phyloP scores from a whole-genome alignment of 23 tunicate genomes.

The Clavelina lepadiformis region DNA sequence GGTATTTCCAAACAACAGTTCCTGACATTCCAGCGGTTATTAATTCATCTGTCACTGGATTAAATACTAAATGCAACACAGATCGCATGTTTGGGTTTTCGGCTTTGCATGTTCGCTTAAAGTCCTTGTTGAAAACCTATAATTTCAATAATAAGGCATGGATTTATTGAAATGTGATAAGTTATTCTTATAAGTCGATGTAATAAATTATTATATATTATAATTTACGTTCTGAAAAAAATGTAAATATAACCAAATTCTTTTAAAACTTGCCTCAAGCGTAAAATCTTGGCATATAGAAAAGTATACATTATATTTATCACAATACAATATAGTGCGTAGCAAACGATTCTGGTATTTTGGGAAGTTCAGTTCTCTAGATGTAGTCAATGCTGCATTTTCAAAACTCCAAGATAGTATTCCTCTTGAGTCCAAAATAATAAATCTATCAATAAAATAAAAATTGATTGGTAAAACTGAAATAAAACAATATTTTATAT shows the following conservation, averaged over 20 bases:
- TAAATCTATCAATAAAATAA: slow-evolving; percentile 18
- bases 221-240: not conserved
- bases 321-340: slow-evolving; percentile 44
- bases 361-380: slow-evolving; percentile 46
- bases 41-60: slow-evolving; percentile 43
- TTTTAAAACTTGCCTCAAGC: slow-evolving; percentile 21
- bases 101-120: slow-evolving; percentile 44
- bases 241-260: not conserved
- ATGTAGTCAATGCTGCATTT: not conserved
- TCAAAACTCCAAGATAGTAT: slow-evolving; percentile 29
- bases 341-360: slow-evolving; percentile 64
- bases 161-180: too few relatives aligned
- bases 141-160: too few relatives aligned
- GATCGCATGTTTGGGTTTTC: slow-evolving; percentile 61
- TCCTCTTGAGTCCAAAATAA: slow-evolving; percentile 58
- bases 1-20: slow-evolving; percentile 67
- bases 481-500: too few relatives aligned
- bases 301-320: slow-evolving; percentile 65
- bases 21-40: slow-evolving; percentile 72
- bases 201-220: not conserved
- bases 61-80: slow-evolving; percentile 40
- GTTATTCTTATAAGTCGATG: too few relatives aligned
- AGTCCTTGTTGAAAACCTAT: slow-evolving; percentile 63
- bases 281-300: slow-evolving; percentile 70
- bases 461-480: too few relatives aligned